phyloP scores from a whole-genome alignment of 2,888 invertebrate genomes.

The Monochamus alternatus region DNA sequence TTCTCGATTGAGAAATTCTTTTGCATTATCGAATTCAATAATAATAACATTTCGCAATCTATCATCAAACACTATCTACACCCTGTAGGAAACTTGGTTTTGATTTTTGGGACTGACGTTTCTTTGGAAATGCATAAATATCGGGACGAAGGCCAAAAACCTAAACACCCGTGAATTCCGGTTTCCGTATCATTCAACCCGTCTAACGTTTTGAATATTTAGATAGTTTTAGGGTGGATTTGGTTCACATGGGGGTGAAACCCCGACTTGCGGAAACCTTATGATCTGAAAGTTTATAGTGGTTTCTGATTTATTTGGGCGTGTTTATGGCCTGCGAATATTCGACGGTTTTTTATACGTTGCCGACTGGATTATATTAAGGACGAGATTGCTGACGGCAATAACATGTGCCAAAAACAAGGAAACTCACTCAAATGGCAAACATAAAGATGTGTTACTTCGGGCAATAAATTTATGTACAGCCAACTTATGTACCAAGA shows the following conservation, averaged over 20 bases:
- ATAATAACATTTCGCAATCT: too few species aligned
- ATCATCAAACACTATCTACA: too few species aligned
- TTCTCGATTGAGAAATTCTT: too few species aligned
- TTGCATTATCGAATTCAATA: too few species aligned
- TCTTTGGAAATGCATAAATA: conserved; percentile 1
- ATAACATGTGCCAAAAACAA: conserved; percentile 37
- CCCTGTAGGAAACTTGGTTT: neutral
- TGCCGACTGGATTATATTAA: conserved; percentile 46
- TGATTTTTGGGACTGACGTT: neutral
- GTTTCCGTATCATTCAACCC: conserved; percentile 46
- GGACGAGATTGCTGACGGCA: conserved; percentile 32
- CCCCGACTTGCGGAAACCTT: conserved; percentile 49
- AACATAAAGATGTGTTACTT: conserved; percentile 29
- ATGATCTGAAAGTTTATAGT: conserved; percentile 56
- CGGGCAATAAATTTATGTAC: conserved; percentile 14
- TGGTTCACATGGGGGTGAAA: conserved; percentile 36
- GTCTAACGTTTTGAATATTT: conserved; percentile 50
- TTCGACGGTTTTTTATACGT: conserved; percentile 49
- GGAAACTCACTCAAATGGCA: conserved; percentile 29
- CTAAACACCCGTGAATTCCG: conserved; percentile 27
- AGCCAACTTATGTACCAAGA: neutral
- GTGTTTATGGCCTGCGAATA: conserved; percentile 56
- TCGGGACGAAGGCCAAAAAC: conserved; percentile 13
- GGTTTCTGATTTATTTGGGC: conserved; percentile 55
- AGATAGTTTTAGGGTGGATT: conserved; percentile 46